Evolutionary conservation across 2,797 vertebrate species (phyloP).

Genomic region (Esox lucius): DNA sequence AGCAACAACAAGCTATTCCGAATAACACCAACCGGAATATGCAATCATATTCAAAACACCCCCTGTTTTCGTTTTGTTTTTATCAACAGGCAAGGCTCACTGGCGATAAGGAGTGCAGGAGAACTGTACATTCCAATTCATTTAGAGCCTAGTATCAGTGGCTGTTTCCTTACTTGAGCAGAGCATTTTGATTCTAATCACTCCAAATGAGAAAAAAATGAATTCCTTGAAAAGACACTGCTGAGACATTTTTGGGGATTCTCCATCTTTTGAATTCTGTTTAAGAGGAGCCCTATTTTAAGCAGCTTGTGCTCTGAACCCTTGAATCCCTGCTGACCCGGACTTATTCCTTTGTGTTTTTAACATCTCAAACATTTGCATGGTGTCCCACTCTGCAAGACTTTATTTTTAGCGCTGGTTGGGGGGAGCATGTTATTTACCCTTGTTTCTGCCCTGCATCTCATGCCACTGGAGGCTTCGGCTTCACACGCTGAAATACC

Average conservation of each 20-base stretch:
- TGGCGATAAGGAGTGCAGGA: slow-evolving; percentile 53
- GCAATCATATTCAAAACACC: slow-evolving; percentile 70
- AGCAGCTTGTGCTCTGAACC: slow-evolving; percentile 46
- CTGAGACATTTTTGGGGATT: slow-evolving; percentile 48
- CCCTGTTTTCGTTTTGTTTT: slow-evolving; percentile 46
- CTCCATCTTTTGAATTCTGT: slow-evolving; percentile 55
- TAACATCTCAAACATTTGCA: slow-evolving; percentile 51
- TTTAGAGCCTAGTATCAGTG: slow-evolving; percentile 55
- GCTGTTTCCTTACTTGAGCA: slow-evolving; percentile 62
- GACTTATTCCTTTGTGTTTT: slow-evolving; percentile 42
- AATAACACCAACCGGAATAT: slow-evolving; percentile 56
- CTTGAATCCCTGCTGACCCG: slow-evolving; percentile 51
- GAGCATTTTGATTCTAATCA: slow-evolving; percentile 75
- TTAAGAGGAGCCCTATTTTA: slow-evolving; percentile 42
- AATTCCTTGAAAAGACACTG: slow-evolving; percentile 57
- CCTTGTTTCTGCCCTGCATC: slow-evolving; percentile 11
- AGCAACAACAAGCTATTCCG: slow-evolving; percentile 47
- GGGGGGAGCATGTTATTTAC: slow-evolving; percentile 34
- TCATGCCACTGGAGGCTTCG: slow-evolving; percentile 6
- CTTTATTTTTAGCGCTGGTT: slow-evolving; percentile 39
- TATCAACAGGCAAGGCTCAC: slow-evolving; percentile 53
- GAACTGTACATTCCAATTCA: slow-evolving; percentile 69
- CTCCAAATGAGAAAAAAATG: slow-evolving; percentile 69
- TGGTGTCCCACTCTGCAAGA: slow-evolving; percentile 45
- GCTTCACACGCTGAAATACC: slow-evolving; percentile 34